A percentile compares a stretch with the other conserved stretches of the same genome.
Evolutionary conservation across 2,113 vertebrate species (phyloP).

Genomic region (Eleginops maclovinus): DNA sequence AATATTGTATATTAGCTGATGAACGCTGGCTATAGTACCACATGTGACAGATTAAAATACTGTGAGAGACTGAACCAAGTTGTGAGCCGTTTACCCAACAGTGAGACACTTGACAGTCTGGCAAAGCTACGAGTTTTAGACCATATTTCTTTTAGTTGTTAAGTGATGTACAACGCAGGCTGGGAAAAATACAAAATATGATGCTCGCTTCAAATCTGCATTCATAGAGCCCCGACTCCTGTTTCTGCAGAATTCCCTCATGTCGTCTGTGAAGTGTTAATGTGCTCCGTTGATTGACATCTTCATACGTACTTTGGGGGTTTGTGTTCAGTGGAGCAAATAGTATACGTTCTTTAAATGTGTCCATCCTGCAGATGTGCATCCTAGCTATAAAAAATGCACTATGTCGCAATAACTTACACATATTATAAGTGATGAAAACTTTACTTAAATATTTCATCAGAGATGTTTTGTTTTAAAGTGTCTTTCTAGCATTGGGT

Average conservation of each 20-base stretch:
- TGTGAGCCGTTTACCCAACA: neutral
- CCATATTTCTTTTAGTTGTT: constrained; percentile 11
- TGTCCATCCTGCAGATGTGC: constrained; percentile 61
- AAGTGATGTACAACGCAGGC: constrained; percentile 5
- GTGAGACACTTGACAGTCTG: constrained; percentile 6
- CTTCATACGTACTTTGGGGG: constrained; percentile 42
- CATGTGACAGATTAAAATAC: constrained; percentile 10
- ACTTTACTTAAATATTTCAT: neutral
- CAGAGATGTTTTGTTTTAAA: neutral
- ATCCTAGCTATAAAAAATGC: constrained; percentile 11
- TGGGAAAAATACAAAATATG: neutral
- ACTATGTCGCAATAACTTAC: constrained; percentile 12
- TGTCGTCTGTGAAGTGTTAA: constrained; percentile 53
- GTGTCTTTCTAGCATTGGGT: neutral
- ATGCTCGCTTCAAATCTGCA: constrained; percentile 30
- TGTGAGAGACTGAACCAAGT: constrained; percentile 10
- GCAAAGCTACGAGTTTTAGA: neutral
- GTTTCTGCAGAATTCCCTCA: constrained; percentile 18
- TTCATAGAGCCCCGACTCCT: constrained; percentile 27
- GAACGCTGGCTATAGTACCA: constrained; percentile 14
- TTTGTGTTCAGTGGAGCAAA: constrained; percentile 47
- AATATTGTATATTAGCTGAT: constrained; percentile 9
- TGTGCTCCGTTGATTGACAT: constrained; percentile 61
- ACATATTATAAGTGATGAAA: neutral
- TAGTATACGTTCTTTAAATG: constrained; percentile 30